phyloP scores from a whole-genome alignment of 2,888 invertebrate genomes.

The Ophion costatus region DNA sequence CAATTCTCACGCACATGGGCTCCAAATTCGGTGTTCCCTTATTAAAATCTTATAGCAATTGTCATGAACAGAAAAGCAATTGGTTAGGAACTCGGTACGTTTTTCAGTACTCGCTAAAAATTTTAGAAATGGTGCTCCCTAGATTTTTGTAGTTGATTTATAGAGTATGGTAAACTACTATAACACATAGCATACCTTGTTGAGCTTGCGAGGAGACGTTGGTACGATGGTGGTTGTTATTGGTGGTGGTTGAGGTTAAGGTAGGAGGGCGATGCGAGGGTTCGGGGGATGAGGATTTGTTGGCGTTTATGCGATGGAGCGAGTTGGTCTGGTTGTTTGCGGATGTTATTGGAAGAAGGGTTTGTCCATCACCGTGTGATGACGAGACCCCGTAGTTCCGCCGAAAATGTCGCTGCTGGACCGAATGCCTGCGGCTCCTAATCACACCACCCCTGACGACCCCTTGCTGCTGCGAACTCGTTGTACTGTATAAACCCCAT shows the following conservation, averaged over 20 bases:
- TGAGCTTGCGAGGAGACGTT: constrained; percentile 76
- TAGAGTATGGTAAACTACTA: constrained; percentile 54
- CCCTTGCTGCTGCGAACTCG: constrained; percentile 75
- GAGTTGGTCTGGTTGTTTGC: constrained; percentile 79
- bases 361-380: constrained; percentile 80
- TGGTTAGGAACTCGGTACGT: no score
- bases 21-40: no score
- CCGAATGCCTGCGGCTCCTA: constrained; percentile 76
- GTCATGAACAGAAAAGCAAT: no score
- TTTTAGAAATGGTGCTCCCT: no score
- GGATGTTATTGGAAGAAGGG: constrained; percentile 77
- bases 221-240: constrained; percentile 77
- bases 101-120: no score
- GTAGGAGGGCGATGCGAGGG: constrained; percentile 74
- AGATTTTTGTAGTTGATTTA: constrained; percentile 7
- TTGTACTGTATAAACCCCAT: constrained; percentile 80
- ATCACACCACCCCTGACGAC: constrained; percentile 73
- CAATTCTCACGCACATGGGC: no score
- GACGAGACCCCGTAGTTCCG: constrained; percentile 80
- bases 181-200: constrained; percentile 77
- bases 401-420: constrained; percentile 79
- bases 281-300: constrained; percentile 80
- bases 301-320: constrained; percentile 79
- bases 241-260: constrained; percentile 74
- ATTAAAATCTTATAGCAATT: no score